Evolutionary conservation across 23 tunicate genomes (phyloP).

Genomic region (Halocynthia roretzi): DNA sequence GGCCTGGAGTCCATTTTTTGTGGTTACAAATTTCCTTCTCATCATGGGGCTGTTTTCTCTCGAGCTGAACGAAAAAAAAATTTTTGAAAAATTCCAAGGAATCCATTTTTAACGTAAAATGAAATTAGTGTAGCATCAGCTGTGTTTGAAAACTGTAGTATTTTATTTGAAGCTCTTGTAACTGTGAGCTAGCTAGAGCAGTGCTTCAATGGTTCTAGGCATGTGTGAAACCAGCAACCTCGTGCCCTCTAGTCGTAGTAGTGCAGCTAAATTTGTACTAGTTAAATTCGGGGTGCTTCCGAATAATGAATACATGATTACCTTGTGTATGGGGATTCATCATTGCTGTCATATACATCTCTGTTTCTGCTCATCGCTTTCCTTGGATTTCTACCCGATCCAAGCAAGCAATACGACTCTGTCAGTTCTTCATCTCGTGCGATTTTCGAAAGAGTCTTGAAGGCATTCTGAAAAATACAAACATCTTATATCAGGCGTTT

Average conservation of each 20-base stretch:
- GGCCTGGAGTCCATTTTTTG: conserved; percentile 28
- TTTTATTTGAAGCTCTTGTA: no score
- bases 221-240: no score
- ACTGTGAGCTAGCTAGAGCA: no score
- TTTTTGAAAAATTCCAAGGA: background rate
- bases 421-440: conserved; percentile 81
- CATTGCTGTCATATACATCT: conserved; percentile 78
- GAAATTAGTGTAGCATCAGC: no score
- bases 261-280: no score
- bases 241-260: no score
- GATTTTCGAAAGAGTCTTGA: conserved; percentile 66
- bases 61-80: conserved; percentile 40
- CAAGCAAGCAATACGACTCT: conserved; percentile 81
- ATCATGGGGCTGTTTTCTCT: conserved; percentile 91
- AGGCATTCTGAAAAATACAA: conserved; percentile 77
- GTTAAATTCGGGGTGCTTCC: no score
- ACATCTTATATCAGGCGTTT: background rate
- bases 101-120: background rate
- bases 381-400: conserved; percentile 91
- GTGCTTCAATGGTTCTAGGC: no score
- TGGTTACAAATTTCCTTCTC: conserved; percentile 72
- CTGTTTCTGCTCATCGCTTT: conserved; percentile 49
- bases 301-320: background rate
- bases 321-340: conserved; percentile 56
- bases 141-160: no score